These are phyloP conservation scores for Chydorus sphaericus DNA, from an alignment of 2,888 invertebrate genomes.

Conservation along the genomic window DNA sequence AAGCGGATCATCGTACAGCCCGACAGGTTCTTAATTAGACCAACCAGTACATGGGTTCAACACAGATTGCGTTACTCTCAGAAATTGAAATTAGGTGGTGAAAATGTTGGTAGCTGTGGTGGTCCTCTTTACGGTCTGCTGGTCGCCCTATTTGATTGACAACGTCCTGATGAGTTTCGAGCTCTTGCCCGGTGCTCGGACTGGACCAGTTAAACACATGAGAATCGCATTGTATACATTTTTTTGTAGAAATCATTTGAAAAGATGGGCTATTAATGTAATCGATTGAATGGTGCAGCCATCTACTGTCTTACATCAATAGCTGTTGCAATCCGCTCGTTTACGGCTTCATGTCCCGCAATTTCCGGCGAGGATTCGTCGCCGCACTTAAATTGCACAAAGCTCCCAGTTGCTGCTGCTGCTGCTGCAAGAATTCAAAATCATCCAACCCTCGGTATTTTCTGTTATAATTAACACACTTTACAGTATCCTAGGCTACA, in stretches of 20 bases:
- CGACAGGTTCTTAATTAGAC: too few relatives aligned
- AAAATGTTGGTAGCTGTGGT: constrained; percentile 57
- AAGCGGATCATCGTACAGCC: constrained; percentile 10
- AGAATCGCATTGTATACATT: constrained; percentile 36
- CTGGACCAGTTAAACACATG: constrained; percentile 41
- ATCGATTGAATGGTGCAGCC: too few relatives aligned
- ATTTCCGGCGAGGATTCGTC: constrained; percentile 64
- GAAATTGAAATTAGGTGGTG: constrained; percentile 45
- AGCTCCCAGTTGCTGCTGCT: too few relatives aligned
- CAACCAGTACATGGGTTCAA: too few relatives aligned
- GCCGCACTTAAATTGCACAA: too few relatives aligned
- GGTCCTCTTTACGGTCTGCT: constrained; percentile 49
- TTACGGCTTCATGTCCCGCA: constrained; percentile 58
- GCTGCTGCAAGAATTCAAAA: too few relatives aligned
- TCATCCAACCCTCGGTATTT: too few relatives aligned
- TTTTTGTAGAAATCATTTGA: neutral
- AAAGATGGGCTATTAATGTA: neutral
- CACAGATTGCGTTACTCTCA: too few relatives aligned
- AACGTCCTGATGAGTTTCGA: constrained; percentile 47
- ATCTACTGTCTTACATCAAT: constrained; percentile 52
- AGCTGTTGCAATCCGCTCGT: constrained; percentile 56
- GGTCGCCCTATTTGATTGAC: constrained; percentile 49
- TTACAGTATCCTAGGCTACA: too few relatives aligned
- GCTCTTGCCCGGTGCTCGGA: constrained; percentile 34
- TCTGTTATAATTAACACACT: too few relatives aligned